Evolutionary conservation across 2,797 vertebrate genomes (phyloP).

Genomic region (Scarus forsteni): DNA sequence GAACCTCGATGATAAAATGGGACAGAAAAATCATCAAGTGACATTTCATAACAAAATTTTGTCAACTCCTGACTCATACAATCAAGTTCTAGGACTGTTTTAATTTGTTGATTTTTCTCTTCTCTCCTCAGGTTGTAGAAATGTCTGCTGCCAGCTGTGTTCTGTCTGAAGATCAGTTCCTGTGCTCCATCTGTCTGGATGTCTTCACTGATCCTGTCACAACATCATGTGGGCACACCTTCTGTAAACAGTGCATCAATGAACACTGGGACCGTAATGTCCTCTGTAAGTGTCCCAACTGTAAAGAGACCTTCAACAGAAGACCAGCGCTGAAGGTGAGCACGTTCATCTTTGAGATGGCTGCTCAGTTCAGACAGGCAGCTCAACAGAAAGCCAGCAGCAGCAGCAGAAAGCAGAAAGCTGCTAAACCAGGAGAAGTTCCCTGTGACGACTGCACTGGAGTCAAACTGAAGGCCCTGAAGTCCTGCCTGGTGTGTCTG

Average conservation of each 20-base stretch:
- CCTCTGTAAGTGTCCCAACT: constrained; percentile 7
- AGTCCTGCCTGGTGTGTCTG: constrained; percentile 33
- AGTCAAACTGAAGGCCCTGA: constrained; percentile 33
- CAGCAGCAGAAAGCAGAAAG: constrained; percentile 7
- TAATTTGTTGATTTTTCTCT: background rate
- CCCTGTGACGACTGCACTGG: constrained; percentile 26
- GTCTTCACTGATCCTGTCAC: constrained; percentile 36
- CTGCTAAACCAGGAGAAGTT: constrained; percentile 16
- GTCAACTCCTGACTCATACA: no score
- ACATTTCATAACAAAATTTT: no score
- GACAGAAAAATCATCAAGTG: no score
- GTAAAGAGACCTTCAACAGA: background rate
- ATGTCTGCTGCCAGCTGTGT: constrained; percentile 24
- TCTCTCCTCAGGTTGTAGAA: background rate
- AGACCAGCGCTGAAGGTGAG: constrained; percentile 31
- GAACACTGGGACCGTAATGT: background rate
- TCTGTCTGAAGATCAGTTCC: constrained; percentile 32
- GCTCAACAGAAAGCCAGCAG: constrained; percentile 16
- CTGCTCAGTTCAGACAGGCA: constrained; percentile 28
- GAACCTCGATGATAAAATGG: no score
- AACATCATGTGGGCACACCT: constrained; percentile 42
- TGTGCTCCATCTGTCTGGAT: constrained; percentile 43
- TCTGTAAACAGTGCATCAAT: constrained; percentile 30
- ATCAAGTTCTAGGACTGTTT: no score
- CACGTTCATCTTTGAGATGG: constrained; percentile 31